These are phyloP conservation scores for Xyrichtys novacula DNA, from an alignment of 2,797 vertebrate species.

Conservation along the genomic window DNA sequence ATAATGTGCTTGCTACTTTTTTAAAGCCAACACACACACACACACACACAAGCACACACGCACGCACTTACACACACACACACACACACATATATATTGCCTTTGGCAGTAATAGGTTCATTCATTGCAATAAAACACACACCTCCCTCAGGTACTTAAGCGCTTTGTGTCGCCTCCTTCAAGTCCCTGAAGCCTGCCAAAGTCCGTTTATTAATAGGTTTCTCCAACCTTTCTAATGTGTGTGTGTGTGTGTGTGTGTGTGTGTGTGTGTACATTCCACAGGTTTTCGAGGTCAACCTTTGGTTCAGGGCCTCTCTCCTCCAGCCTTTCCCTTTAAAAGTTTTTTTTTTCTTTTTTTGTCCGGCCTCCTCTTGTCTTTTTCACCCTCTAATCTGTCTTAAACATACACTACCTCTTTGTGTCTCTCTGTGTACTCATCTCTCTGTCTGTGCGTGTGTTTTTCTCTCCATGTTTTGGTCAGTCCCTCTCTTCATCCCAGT, in stretches of 20 bases:
- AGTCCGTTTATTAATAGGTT: constrained; percentile 8
- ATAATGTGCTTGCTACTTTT: too few relatives aligned
- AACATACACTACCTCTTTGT: neutral
- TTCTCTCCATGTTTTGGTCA: neutral
- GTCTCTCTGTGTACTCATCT: neutral
- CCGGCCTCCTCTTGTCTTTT: constrained; percentile 2
- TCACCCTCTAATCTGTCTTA: constrained; percentile 14
- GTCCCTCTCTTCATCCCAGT: constrained; percentile 10
- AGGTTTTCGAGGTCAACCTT: constrained; percentile 25
- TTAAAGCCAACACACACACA: too few relatives aligned
- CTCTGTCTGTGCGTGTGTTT: neutral
- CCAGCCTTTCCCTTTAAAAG: neutral
- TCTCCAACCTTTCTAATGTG: neutral
- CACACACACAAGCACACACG: too few relatives aligned
- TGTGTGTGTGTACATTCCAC: constrained; percentile 27
- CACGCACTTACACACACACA: too few relatives aligned
- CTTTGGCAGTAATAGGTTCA: neutral
- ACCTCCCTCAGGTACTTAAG: neutral
- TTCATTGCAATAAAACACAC: neutral
- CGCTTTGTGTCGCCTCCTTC: neutral
- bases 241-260: constrained; percentile 8
- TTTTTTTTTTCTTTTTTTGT: neutral
- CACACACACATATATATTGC: too few relatives aligned
- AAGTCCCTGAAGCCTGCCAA: constrained; percentile 13
- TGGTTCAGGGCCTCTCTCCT: neutral